Conservation (phyloP, 2,797 vertebrate genomes). For the Urosaurus nigricauda region DNA sequence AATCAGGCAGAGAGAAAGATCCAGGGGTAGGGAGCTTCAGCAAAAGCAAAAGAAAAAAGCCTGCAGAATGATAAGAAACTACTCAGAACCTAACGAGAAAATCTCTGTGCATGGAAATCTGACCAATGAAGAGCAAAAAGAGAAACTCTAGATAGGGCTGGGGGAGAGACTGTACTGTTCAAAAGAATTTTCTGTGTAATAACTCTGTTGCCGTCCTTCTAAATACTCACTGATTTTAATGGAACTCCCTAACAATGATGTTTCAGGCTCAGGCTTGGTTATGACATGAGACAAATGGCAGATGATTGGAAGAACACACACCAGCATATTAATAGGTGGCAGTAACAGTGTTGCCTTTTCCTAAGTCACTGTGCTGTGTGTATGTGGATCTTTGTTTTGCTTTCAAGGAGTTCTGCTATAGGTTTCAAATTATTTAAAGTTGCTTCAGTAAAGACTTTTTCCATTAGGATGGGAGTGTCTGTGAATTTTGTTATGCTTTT, state of each 20-base stretch:
- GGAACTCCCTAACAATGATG: not conserved
- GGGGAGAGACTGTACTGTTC: not conserved
- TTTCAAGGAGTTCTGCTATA: not conserved
- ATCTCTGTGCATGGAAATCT: not conserved
- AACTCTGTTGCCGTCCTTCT: not conserved
- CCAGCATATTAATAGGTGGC: not conserved
- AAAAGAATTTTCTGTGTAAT: not conserved
- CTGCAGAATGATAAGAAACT: conserved; percentile 17
- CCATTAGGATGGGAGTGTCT: conserved; percentile 32
- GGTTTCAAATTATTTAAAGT: conserved; percentile 1
- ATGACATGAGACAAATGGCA: conserved; percentile 10
- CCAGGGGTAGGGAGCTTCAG: not conserved
- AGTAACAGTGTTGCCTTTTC: not conserved
- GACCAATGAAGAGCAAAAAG: not conserved
- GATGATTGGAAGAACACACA: not conserved
- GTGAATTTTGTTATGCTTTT: conserved; percentile 27
- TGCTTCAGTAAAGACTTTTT: conserved; percentile 43
- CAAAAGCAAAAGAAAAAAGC: conserved; percentile 9
- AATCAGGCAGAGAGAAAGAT: conserved; percentile 19
- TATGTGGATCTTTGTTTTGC: not conserved
- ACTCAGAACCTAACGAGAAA: not conserved
- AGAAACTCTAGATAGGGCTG: not conserved
- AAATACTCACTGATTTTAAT: not conserved
- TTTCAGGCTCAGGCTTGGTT: not conserved
- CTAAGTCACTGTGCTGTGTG: not conserved